These are phyloP conservation scores for Chesias legatella DNA, from an alignment of 2,888 invertebrate genomes.

Conservation along the genomic window DNA sequence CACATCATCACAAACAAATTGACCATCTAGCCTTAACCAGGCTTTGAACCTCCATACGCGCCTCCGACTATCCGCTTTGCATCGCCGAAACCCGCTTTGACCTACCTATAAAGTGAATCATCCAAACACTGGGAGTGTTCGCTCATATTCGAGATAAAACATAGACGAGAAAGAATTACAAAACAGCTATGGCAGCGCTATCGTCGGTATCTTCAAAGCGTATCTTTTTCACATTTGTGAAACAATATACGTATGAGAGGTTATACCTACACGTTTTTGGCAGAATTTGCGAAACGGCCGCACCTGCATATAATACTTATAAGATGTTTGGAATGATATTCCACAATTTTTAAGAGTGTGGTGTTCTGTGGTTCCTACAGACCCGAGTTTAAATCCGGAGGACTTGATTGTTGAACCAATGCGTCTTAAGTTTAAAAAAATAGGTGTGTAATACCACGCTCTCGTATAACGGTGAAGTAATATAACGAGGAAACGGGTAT, in stretches of 20 bases:
- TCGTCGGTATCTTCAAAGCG: slow-evolving; percentile 24
- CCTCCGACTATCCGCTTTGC: slow-evolving; percentile 39
- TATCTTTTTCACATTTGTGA: slow-evolving; percentile 22
- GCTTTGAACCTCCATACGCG: slow-evolving; percentile 38
- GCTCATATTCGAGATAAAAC: slow-evolving; percentile 7
- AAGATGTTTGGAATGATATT: not conserved
- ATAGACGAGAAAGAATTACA: slow-evolving; percentile 23
- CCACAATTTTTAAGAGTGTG: slow-evolving; percentile 1
- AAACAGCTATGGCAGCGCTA: slow-evolving; percentile 25
- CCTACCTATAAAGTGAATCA: slow-evolving; percentile 23
- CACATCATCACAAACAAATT: slow-evolving; percentile 69
- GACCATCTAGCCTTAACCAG: slow-evolving; percentile 58
- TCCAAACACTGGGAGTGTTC: slow-evolving; percentile 1
- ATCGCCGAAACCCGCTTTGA: slow-evolving; percentile 34
- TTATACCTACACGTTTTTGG: slow-evolving; percentile 19
- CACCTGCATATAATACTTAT: slow-evolving; percentile 5
- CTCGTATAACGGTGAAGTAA: too few species aligned
- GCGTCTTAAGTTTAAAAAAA: too few species aligned
- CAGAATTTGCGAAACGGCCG: slow-evolving; percentile 9
- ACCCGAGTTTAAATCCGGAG: too few species aligned
- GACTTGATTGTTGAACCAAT: too few species aligned
- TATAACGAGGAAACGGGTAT: too few species aligned
- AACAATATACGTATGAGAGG: too few species aligned
- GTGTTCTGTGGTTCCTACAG: too few species aligned
- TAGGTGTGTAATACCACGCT: too few species aligned